A percentile compares a stretch with the other conserved stretches of the same genome.
phyloP scores from a whole-genome alignment of 1,140 invertebrate genomes.

The Phocides pigmalion region DNA sequence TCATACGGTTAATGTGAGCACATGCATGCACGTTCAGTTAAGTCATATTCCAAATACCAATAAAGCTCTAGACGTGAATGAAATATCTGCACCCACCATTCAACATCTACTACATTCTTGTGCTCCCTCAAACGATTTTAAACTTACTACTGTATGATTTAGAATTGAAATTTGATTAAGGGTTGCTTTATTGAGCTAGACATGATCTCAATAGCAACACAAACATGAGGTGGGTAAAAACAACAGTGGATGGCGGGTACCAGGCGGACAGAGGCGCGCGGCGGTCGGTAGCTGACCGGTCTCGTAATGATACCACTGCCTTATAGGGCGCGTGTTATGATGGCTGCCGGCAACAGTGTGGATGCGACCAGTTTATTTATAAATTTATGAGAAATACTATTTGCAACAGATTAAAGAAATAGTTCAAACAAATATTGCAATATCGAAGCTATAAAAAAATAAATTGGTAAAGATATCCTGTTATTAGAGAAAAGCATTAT shows the following conservation, averaged over 20 bases:
- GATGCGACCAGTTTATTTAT: conserved; percentile 44
- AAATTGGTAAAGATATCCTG: too few relatives aligned
- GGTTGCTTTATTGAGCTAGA: conserved; percentile 40
- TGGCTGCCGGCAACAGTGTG: conserved; percentile 51
- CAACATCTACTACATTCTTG: conserved; percentile 51
- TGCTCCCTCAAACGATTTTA: neutral
- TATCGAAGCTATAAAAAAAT: too few relatives aligned
- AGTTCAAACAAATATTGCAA: too few relatives aligned
- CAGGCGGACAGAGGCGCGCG: conserved; percentile 57
- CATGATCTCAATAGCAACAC: conserved; percentile 67
- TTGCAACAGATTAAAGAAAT: too few relatives aligned
- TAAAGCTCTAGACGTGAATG: conserved; percentile 65
- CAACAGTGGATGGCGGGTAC: conserved; percentile 62
- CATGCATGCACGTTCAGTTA: conserved; percentile 52
- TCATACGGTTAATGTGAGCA: conserved; percentile 42
- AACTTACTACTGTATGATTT: conserved; percentile 2
- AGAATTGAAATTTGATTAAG: conserved; percentile 31
- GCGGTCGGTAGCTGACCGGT: conserved; percentile 68
- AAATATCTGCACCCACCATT: conserved; percentile 61
- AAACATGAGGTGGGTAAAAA: conserved; percentile 71
- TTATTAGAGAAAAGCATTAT: too few relatives aligned
- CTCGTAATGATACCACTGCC: conserved; percentile 72
- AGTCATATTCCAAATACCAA: conserved; percentile 68
- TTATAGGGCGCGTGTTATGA: conserved; percentile 73
- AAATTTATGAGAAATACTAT: too few relatives aligned